A percentile compares a stretch with the other conserved stretches of the same genome.
phyloP scores from a whole-genome alignment of 2,888 invertebrate species.

The Malthinus flaveolus region DNA sequence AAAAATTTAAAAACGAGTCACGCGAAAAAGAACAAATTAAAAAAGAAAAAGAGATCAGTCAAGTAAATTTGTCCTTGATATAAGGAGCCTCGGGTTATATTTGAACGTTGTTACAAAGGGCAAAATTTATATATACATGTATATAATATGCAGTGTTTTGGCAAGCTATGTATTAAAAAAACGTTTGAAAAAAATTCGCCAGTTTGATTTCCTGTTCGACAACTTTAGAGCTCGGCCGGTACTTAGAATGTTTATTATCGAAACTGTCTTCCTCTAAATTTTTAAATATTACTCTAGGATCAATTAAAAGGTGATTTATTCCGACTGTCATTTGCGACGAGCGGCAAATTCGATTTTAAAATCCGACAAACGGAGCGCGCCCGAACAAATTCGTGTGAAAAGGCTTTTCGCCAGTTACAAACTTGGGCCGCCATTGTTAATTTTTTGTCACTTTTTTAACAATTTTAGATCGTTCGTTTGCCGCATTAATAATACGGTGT shows the following conservation, averaged over 20 bases:
- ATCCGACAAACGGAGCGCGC: no score
- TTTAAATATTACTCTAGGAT: conserved; percentile 36
- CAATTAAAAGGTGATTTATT: conserved; percentile 36
- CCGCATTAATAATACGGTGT: conserved; percentile 18
- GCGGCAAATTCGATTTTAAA: conserved; percentile 9
- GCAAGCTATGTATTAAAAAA: conserved; percentile 3
- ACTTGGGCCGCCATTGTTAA: no score
- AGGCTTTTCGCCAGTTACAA: no score
- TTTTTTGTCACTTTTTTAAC: no score
- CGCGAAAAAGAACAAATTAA: not conserved
- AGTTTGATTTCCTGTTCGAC: conserved; percentile 30
- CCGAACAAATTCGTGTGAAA: no score
- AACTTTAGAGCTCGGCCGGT: conserved; percentile 21
- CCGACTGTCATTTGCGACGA: conserved; percentile 6
- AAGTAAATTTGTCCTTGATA: conserved; percentile 18
- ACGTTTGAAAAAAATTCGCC: conserved; percentile 21
- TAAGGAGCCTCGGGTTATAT: conserved; percentile 13
- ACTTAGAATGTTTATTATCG: conserved; percentile 30
- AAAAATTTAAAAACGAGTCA: not conserved
- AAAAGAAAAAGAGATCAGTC: conserved; percentile 18
- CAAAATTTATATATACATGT: conserved; percentile 41
- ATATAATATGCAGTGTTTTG: conserved; percentile 25
- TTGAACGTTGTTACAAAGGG: conserved; percentile 49
- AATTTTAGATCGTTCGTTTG: not conserved
- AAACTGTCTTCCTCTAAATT: conserved; percentile 36